Conservation (phyloP, 2,797 vertebrate genomes). For the Sorex maritimensis region DNA sequence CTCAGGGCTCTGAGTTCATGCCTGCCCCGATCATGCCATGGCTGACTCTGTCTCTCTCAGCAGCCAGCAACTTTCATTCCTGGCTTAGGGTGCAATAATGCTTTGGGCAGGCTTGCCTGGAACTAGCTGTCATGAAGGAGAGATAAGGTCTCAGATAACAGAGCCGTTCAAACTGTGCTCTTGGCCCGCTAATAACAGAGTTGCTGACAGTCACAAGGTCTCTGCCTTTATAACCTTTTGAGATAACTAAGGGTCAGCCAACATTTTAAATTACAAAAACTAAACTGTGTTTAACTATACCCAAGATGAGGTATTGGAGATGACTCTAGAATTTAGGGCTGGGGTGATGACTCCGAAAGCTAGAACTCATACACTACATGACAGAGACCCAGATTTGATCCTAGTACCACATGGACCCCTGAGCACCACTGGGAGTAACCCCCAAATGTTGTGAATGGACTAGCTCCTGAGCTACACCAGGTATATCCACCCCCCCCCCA, state of each 20-base stretch:
- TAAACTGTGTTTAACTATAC: background rate
- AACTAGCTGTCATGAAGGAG: background rate
- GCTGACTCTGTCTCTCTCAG: background rate
- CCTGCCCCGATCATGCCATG: background rate
- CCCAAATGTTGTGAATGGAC: no score
- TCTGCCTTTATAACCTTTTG: slow-evolving; percentile 37
- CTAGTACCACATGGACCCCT: no score
- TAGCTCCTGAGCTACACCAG: no score
- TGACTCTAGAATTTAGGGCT: background rate
- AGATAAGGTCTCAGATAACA: slow-evolving; percentile 61
- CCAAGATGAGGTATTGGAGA: background rate
- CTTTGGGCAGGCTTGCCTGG: background rate
- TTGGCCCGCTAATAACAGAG: slow-evolving; percentile 44
- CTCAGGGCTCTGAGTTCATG: background rate
- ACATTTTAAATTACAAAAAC: slow-evolving; percentile 40
- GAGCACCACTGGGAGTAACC: no score
- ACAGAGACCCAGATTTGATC: no score
- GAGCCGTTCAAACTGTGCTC: slow-evolving; percentile 46
- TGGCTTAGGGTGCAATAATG: background rate
- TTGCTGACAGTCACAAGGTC: slow-evolving; percentile 70
- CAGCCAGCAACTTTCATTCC: background rate
- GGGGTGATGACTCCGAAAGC: no score
- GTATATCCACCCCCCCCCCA: no score
- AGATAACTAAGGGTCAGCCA: slow-evolving; percentile 69
- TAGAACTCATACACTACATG: no score